Conservation (phyloP, 2,888 invertebrate genomes). For the Trachelus stipa region DNA sequence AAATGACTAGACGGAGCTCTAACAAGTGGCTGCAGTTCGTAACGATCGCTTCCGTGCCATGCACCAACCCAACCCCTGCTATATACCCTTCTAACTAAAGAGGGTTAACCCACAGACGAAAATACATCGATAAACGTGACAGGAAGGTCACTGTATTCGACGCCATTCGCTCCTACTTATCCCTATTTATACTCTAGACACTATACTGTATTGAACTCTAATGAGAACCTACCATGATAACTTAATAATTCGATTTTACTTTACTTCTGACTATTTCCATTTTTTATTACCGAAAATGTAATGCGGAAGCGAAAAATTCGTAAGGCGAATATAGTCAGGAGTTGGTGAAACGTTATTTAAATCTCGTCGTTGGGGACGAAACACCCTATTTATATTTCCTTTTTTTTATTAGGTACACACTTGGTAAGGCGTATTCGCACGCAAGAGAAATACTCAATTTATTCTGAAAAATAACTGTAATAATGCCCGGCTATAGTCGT, state of each 20-base stretch:
- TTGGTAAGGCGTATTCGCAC: too few species aligned
- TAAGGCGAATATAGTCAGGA: background rate
- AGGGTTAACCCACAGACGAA: background rate
- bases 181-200: background rate
- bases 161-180: background rate
- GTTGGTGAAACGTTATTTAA: background rate
- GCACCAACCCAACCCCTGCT: constrained; percentile 36
- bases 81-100: constrained; percentile 23
- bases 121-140: background rate
- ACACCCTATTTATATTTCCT: background rate
- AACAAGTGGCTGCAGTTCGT: constrained; percentile 56
- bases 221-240: background rate
- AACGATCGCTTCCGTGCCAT: constrained; percentile 51
- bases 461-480: background rate
- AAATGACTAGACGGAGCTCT: constrained; percentile 45
- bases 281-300: background rate
- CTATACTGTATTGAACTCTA: background rate
- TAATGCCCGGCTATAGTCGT: background rate
- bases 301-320: background rate
- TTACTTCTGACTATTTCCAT: too few species aligned
- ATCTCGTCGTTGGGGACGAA: background rate
- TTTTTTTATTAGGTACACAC: too few species aligned
- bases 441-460: background rate
- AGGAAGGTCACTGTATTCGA: background rate
- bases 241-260: too few species aligned